These are phyloP conservation scores for Potamilus streckersoni DNA, from an alignment of 1,140 invertebrate species.

Conservation along the genomic window DNA sequence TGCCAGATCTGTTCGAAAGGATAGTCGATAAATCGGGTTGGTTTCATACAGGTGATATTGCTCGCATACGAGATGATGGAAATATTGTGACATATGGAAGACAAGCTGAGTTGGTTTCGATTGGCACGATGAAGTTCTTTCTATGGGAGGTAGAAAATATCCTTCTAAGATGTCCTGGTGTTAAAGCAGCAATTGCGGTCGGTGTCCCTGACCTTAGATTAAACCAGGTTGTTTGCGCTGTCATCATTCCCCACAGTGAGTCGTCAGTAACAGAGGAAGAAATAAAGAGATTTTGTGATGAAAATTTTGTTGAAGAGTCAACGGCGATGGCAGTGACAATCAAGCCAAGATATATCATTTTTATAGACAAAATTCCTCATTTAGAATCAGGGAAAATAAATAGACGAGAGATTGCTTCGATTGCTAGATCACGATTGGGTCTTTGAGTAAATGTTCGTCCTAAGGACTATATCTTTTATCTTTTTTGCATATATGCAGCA, in stretches of 20 bases:
- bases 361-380: too few relatives aligned
- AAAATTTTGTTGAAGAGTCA: too few relatives aligned
- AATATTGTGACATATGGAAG: constrained; percentile 13
- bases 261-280: background rate
- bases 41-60: constrained; percentile 26
- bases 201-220: constrained; percentile 22
- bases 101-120: constrained; percentile 10
- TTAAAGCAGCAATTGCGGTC: constrained; percentile 6
- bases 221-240: constrained; percentile 18
- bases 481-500: too few relatives aligned
- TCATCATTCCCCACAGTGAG: constrained; percentile 10
- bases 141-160: constrained; percentile 12
- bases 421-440: too few relatives aligned
- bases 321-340: too few relatives aligned
- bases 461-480: too few relatives aligned
- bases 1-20: constrained; percentile 3
- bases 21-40: constrained; percentile 19
- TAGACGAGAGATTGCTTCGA: too few relatives aligned
- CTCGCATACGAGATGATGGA: constrained; percentile 10
- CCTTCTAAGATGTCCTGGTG: background rate
- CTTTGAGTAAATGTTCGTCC: too few relatives aligned
- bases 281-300: too few relatives aligned
- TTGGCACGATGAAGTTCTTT: constrained; percentile 9
- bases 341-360: too few relatives aligned
- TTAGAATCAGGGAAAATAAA: too few relatives aligned